Evolutionary conservation across 2,888 invertebrate genomes (phyloP).

Genomic region (Drosophila formosana): DNA sequence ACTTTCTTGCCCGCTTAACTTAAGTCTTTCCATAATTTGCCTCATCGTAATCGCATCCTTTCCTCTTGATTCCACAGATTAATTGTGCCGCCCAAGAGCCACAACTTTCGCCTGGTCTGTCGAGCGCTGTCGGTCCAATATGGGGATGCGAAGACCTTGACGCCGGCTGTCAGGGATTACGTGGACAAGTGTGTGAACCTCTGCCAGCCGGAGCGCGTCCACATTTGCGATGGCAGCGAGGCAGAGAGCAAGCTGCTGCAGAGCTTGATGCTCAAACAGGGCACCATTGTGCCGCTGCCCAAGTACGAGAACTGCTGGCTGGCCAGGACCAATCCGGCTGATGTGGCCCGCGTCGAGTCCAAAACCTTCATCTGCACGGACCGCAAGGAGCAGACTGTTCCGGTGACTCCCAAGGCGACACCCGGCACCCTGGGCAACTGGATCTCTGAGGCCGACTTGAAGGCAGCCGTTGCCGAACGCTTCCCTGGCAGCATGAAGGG

Average conservation of each 20-base stretch:
- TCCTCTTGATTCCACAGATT: conserved; percentile 28
- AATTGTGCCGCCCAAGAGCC: conserved; percentile 30
- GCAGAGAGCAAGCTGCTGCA: conserved; percentile 91
- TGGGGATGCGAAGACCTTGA: conserved; percentile 85
- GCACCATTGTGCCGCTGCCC: conserved; percentile 91
- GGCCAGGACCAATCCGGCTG: conserved; percentile 97
- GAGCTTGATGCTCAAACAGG: conserved; percentile 91
- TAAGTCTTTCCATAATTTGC: background rate
- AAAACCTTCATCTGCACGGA: conserved; percentile 97
- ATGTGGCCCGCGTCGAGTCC: conserved; percentile 98
- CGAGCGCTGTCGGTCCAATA: conserved; percentile 75
- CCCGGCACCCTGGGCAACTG: conserved; percentile 96
- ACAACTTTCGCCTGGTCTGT: conserved; percentile 68
- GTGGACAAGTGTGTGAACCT: conserved; percentile 92
- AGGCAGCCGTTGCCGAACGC: conserved; percentile 91
- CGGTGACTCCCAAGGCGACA: conserved; percentile 90
- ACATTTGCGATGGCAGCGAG: conserved; percentile 97
- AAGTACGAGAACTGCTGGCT: conserved; percentile 98
- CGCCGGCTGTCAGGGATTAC: conserved; percentile 87
- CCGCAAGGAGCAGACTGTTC: conserved; percentile 92
- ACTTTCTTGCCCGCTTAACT: background rate
- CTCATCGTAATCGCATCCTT: background rate
- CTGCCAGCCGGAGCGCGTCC: conserved; percentile 94
- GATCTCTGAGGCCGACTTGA: conserved; percentile 93
- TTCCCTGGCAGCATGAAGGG: conserved; percentile 96